A percentile compares a stretch with the other conserved stretches of the same genome.
Conservation (phyloP, 2,888 invertebrate genomes). For the Fragum sueziense region DNA sequence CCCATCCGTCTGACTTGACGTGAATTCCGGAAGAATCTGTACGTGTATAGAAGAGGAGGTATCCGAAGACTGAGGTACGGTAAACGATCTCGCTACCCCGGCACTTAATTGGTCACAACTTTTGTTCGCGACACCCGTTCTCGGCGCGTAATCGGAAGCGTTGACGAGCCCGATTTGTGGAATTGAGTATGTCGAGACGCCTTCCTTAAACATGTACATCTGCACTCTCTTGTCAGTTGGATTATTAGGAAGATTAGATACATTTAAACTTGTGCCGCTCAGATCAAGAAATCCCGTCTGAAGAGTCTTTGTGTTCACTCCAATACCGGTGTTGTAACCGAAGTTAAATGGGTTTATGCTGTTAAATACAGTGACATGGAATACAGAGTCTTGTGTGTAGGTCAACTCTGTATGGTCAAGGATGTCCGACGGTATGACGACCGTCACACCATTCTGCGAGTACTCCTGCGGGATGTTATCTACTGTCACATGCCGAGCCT, state of each 20-base stretch:
- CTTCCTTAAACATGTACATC: conserved; percentile 54
- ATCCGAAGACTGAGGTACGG: not conserved
- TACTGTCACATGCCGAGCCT: conserved; percentile 6
- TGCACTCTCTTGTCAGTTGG: conserved; percentile 33
- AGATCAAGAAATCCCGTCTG: conserved; percentile 64
- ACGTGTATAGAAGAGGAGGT: not conserved
- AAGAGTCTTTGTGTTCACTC: conserved; percentile 60
- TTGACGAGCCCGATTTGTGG: conserved; percentile 44
- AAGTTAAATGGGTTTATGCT: conserved; percentile 65
- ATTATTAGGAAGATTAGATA: conserved; percentile 50
- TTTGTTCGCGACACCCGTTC: conserved; percentile 21
- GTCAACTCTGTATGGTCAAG: conserved; percentile 23
- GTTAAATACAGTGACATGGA: conserved; percentile 60
- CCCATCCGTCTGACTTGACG: conserved; percentile 4
- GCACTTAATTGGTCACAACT: conserved; percentile 33
- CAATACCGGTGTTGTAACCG: conserved; percentile 42
- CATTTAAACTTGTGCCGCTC: conserved; percentile 59
- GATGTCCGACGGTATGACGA: conserved; percentile 21
- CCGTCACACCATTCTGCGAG: conserved; percentile 11
- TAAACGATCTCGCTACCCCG: not conserved
- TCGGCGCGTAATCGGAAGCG: conserved; percentile 63
- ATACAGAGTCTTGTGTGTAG: conserved; percentile 46
- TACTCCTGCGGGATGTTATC: conserved; percentile 1
- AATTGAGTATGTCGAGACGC: conserved; percentile 32
- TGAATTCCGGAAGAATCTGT: conserved; percentile 9